A percentile compares a stretch with the other conserved stretches of the same genome.
phyloP scores from a whole-genome alignment of 2,113 vertebrate genomes.

The Scomber colias region DNA sequence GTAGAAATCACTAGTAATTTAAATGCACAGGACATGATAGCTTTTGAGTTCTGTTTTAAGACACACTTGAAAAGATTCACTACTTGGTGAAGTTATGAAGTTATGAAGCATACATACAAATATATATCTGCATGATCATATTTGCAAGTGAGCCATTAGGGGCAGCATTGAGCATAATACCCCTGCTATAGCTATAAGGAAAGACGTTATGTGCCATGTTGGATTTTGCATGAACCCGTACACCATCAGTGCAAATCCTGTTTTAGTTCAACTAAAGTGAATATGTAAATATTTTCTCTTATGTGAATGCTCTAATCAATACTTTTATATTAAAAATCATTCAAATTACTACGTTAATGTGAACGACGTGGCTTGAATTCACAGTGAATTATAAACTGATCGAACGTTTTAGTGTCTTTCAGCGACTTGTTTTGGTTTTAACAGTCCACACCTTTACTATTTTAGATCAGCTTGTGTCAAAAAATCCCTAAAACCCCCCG shows the following conservation, averaged over 20 bases:
- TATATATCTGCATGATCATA: too few relatives aligned
- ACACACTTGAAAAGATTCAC: not conserved
- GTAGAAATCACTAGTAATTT: not conserved
- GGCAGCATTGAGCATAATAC: not conserved
- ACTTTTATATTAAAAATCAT: not conserved
- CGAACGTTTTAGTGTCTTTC: not conserved
- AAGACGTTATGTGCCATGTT: not conserved
- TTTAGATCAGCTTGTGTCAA: too few relatives aligned
- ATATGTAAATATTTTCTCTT: not conserved
- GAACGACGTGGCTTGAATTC: not conserved
- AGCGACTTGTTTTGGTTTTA: not conserved
- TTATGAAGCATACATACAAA: too few relatives aligned
- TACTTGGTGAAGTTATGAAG: not conserved
- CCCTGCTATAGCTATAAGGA: not conserved
- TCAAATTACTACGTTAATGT: not conserved
- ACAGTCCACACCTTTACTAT: not conserved
- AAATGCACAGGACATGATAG: not conserved
- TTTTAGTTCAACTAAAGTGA: not conserved
- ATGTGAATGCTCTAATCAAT: not conserved
- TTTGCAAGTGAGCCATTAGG: not conserved
- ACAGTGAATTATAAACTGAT: not conserved
- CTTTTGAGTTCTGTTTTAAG: conserved; percentile 15
- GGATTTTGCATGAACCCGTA: not conserved
- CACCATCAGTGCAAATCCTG: not conserved
- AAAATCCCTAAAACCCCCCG: too few relatives aligned